Evolutionary conservation across 2,113 vertebrate genomes (phyloP).

Genomic region (Mobula hypostoma): DNA sequence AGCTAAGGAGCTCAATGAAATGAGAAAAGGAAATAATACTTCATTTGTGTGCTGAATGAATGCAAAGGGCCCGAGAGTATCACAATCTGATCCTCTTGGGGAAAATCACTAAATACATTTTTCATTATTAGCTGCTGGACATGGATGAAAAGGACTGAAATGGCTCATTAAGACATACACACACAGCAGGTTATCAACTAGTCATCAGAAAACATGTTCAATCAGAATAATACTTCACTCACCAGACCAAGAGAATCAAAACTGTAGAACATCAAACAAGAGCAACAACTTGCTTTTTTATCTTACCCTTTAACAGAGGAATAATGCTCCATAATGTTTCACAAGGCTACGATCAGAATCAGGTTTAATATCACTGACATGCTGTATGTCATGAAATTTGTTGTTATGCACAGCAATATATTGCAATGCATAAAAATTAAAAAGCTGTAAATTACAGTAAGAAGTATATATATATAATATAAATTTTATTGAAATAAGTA

Average conservation of each 20-base stretch:
- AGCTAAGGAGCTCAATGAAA: neutral
- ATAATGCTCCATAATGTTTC: neutral
- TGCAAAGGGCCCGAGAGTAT: neutral
- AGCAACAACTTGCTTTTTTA: neutral
- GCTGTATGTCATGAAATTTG: too few relatives aligned
- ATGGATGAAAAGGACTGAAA: neutral
- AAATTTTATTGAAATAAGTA: too few relatives aligned
- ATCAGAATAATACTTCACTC: neutral
- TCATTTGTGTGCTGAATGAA: neutral
- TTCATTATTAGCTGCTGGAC: neutral
- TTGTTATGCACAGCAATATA: too few relatives aligned
- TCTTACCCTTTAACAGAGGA: neutral
- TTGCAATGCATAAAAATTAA: too few relatives aligned
- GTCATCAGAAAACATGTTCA: neutral
- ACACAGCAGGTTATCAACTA: neutral
- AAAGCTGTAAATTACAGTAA: too few relatives aligned
- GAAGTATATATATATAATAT: too few relatives aligned
- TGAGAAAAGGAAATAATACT: neutral
- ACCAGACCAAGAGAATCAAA: neutral
- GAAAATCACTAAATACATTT: neutral
- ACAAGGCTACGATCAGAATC: too few relatives aligned
- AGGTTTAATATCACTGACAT: too few relatives aligned
- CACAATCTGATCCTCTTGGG: neutral
- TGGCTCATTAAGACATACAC: neutral
- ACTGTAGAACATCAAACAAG: neutral